phyloP scores from a whole-genome alignment of 2,113 vertebrate species.

The Poicephalus gulielmi region DNA sequence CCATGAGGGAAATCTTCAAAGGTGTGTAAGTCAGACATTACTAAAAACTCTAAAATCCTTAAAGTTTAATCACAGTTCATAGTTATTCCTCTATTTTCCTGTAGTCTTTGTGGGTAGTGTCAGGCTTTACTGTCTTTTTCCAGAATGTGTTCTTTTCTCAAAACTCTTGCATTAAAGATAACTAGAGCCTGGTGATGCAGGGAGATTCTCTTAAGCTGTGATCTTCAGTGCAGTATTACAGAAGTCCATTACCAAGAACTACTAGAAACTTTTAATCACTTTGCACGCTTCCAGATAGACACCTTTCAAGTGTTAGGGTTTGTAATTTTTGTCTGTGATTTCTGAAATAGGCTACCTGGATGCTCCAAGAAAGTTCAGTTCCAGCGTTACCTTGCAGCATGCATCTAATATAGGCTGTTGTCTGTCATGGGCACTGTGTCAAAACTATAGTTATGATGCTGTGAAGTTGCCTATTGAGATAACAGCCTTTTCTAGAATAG shows the following conservation, averaged over 20 bases:
- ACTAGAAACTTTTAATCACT: neutral
- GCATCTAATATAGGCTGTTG: neutral
- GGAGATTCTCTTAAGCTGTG: neutral
- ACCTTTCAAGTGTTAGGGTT: neutral
- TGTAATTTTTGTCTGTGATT: neutral
- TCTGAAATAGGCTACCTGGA: neutral
- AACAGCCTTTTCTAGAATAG: neutral
- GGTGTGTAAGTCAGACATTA: neutral
- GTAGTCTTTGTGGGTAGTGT: neutral
- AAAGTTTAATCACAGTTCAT: neutral
- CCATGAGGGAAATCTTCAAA: neutral
- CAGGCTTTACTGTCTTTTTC: neutral
- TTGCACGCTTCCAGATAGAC: neutral
- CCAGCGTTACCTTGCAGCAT: neutral
- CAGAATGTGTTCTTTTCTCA: neutral
- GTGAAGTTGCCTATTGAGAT: neutral
- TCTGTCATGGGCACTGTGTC: accelerated
- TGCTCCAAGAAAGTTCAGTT: neutral
- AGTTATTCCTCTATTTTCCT: neutral
- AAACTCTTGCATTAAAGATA: neutral
- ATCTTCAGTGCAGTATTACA: neutral
- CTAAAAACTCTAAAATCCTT: neutral
- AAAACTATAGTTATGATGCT: neutral
- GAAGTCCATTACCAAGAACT: neutral
- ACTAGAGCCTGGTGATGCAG: neutral